Conservation (phyloP, 2,888 invertebrate species). For the Caenorhabditis sp. region DNA sequence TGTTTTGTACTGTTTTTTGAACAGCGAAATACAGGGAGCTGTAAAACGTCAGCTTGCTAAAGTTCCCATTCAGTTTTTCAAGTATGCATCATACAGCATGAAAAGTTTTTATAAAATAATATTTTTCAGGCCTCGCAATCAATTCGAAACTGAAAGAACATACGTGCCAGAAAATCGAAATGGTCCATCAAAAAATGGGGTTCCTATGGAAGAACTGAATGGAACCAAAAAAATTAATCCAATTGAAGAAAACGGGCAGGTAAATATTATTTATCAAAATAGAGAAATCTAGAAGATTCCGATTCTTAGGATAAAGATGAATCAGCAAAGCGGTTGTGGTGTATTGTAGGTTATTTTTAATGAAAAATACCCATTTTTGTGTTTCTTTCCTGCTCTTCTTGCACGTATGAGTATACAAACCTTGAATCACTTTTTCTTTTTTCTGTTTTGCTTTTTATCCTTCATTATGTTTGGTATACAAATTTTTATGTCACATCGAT, state of each 20-base stretch:
- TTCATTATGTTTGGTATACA: no score
- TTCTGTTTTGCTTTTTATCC: no score
- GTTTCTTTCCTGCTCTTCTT: no score
- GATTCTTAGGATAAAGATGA: background rate
- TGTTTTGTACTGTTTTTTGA: constrained; percentile 68
- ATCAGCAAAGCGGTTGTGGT: background rate
- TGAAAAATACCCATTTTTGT: background rate
- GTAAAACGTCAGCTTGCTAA: constrained; percentile 64
- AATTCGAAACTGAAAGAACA: constrained; percentile 66
- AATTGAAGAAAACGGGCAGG: constrained; percentile 22
- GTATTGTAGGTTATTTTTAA: constrained; percentile 2
- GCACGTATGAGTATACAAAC: no score
- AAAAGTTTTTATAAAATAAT: no score
- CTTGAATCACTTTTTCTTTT: no score
- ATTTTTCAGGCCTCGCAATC: constrained; percentile 42
- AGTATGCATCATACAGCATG: constrained; percentile 14
- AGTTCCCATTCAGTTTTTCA: constrained; percentile 58
- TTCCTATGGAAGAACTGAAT: constrained; percentile 65
- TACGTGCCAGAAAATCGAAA: constrained; percentile 65
- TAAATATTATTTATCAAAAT: background rate
- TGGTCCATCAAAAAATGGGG: constrained; percentile 56
- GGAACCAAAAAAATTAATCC: constrained; percentile 15
- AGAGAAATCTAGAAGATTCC: background rate
- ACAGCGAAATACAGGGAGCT: constrained; percentile 70
- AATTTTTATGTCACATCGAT: no score